A percentile compares a stretch with the other conserved stretches of the same genome.
Evolutionary conservation across 2,113 vertebrate genomes (phyloP).

Genomic region (Fregata magnificens): DNA sequence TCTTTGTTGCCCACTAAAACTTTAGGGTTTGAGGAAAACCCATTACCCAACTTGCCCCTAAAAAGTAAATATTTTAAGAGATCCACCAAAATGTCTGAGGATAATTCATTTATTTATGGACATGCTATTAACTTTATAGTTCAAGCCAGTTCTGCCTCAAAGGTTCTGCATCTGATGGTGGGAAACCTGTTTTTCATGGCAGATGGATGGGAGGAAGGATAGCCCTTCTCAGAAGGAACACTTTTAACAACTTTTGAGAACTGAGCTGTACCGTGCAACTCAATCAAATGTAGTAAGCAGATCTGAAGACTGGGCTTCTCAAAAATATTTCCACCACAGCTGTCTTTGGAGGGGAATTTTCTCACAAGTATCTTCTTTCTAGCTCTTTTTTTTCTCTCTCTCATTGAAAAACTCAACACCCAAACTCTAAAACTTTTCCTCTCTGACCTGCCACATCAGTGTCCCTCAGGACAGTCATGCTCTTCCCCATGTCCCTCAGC

Average conservation of each 20-base stretch:
- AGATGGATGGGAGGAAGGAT: neutral
- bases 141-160: neutral
- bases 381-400: neutral
- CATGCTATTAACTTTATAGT: slow-evolving; percentile 25
- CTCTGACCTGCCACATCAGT: neutral
- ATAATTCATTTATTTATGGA: slow-evolving; percentile 59
- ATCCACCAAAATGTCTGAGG: slow-evolving; percentile 44
- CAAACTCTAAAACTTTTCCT: neutral
- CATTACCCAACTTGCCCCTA: slow-evolving; percentile 55
- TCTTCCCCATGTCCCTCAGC: neutral
- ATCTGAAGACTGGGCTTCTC: neutral
- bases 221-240: neutral
- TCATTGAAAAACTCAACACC: neutral
- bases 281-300: neutral
- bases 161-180: neutral
- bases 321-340: neutral
- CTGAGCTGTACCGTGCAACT: neutral
- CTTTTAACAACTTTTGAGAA: neutral
- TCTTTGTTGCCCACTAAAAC: slow-evolving; percentile 52
- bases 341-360: neutral
- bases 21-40: slow-evolving; percentile 62
- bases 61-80: slow-evolving; percentile 63
- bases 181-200: slow-evolving; percentile 28
- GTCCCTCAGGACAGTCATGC: neutral
- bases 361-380: neutral